Evolutionary conservation across 2,113 vertebrate genomes (phyloP), one percentile per base, ranked within the genome.

Genomic region (Accipiter virgatus): DNA sequence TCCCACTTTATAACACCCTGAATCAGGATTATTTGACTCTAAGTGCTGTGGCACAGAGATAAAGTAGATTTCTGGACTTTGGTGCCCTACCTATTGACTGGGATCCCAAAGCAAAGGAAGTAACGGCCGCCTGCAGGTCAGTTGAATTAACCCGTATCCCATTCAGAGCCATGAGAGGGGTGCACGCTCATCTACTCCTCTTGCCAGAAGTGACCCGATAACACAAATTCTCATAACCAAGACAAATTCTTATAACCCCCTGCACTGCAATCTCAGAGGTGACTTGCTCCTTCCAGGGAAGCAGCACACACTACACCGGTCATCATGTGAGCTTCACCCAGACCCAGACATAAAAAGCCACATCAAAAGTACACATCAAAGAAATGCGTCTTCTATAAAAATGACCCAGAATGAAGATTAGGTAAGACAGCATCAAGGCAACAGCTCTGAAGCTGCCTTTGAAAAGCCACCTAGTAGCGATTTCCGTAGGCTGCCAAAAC

Each of bases 81-180:
- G 50, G 40, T 0, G 0, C 22, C 21, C 32, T 42, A 22, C 25
- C 58, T 63, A 4, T 27, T 27, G 40, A 62, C 53, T 5, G 13
- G 47, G n/a, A 47, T 26, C 31, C 16, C 58, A n/a, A 38, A 84
- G 48, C 40, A 34, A 26, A 84, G 48, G 55, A 55, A 68, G 23
- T 26, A 29, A 34, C 7, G 21, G 38, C 36, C 80, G 59, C 52
- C 74, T 45, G 43, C 34, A 36, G 25, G 29, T 48, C n/a, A 15
- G 38, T 3, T 62, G 66, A 58, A 26, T 47, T 79, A 70, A 65
- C 31, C 42, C 9, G 23, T 7, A 27, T 34, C 55, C 40, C 34
- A 8, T 40, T 47, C 73, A 61, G 65, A 90, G 34, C 36, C 22
- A 4, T 9, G 7, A 52, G 29, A 55, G 5, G 12, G 29, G 23